These are phyloP conservation scores for Contarinia nasturtii DNA, from an alignment of 1,140 invertebrate species.

Conservation along the genomic window DNA sequence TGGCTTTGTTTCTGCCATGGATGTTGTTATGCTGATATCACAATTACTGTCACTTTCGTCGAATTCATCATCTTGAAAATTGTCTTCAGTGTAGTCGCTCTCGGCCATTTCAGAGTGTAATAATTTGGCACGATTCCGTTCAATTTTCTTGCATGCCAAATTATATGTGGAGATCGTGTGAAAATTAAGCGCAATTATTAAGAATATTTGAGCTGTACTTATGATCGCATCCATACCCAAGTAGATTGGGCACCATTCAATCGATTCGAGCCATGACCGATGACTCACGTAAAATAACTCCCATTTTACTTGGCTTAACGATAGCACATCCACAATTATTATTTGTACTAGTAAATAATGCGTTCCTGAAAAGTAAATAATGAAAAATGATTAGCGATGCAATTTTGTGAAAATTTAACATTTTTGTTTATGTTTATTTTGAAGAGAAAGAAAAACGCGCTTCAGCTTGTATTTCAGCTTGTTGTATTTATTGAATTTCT, in stretches of 20 bases:
- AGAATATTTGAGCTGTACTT: constrained; percentile 28
- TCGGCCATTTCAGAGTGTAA: too few relatives aligned
- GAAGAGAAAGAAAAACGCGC: too few relatives aligned
- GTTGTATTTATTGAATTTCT: too few relatives aligned
- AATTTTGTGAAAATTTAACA: too few relatives aligned
- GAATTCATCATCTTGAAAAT: too few relatives aligned
- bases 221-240: constrained; percentile 28
- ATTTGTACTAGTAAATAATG: constrained; percentile 29
- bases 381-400: too few relatives aligned
- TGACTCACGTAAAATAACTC: constrained; percentile 28
- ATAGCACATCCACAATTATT: constrained; percentile 24
- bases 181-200: constrained; percentile 28
- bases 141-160: constrained; percentile 18
- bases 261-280: constrained; percentile 27
- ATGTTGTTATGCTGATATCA: too few relatives aligned
- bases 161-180: constrained; percentile 32
- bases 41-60: too few relatives aligned
- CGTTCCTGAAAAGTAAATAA: constrained; percentile 25
- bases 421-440: too few relatives aligned
- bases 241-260: constrained; percentile 25
- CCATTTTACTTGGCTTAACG: constrained; percentile 22
- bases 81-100: too few relatives aligned
- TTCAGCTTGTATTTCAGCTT: too few relatives aligned
- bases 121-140: constrained; percentile 7
- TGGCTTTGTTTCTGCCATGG: too few relatives aligned